Base-by-base conservation (phyloP, 2,113 vertebrate species). In the Microcebus lehilahytsara region DNA sequence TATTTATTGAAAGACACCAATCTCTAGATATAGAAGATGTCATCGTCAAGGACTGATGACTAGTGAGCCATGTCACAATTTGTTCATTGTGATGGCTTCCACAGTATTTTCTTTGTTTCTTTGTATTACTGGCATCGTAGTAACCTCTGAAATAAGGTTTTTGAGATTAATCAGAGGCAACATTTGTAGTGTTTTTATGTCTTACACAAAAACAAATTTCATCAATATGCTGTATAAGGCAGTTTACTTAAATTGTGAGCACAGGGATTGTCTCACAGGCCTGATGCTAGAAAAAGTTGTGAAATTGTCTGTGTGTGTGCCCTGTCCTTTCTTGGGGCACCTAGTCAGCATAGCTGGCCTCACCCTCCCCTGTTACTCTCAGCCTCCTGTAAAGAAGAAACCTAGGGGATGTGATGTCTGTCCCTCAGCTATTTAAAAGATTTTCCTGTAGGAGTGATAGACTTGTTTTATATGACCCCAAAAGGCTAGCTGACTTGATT, bases 71-170 rank as follows among this genome's bases (percentile, higher is more conserved):
- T 69, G 77, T 42, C 81, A 69, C n/a, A 10, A 0, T 66, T 14
- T 85, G 62, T 67, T 32, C 49, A 5, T 3, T 46, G 34, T 46
- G 83, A 78, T 58, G n/a, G 78, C 25, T 56, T 49, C n/a, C 34
- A 51, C 13, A 30, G 75, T 74, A 17, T 89, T 85, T 67, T 86
- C 91, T 80, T 96, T 95, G 85, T 85, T 93, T 20, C 25, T 40
- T 93, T 34, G 19, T n/a, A 46, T 83, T 88, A 49, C 42, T 69
- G 64, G 67, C 42, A 32, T 94, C 32, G 2, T 67, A 37, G 81
- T 91, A 49, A 90, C 75, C 88, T 88, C 71, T 67, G 60, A 89
- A 94, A 72, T 49, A 40, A 66, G 49, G 46, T 89, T 95, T 85
- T 64, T 79, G 12, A 96, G 75, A 94, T 94, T 95, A 75, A 84